A percentile compares a stretch with the other conserved stretches of the same genome.
Conservation (phyloP, 2,797 vertebrate species). For the Danio choprae region DNA sequence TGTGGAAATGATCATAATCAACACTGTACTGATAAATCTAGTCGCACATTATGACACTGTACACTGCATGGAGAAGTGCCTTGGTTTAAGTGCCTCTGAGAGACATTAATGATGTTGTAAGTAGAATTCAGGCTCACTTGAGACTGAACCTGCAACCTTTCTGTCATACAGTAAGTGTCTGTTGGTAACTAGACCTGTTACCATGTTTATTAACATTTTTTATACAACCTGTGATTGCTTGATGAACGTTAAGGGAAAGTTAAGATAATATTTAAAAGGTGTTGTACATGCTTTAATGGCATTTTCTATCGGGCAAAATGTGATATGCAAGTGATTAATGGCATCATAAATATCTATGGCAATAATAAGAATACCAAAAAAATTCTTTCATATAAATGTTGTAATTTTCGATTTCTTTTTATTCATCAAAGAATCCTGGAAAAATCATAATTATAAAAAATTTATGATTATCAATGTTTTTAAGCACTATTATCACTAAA, state of each 20-base stretch:
- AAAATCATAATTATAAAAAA: too few species aligned
- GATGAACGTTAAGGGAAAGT: not conserved
- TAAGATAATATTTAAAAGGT: not conserved
- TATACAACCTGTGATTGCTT: not conserved
- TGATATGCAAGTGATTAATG: not conserved
- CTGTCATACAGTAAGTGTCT: not conserved
- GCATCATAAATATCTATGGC: not conserved
- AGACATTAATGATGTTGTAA: not conserved
- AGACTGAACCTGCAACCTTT: not conserved
- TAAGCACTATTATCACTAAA: not conserved
- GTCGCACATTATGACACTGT: not conserved
- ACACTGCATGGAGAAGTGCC: not conserved
- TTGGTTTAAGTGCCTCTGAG: not conserved
- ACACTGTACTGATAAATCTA: not conserved
- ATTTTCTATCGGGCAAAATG: not conserved
- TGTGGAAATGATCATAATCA: too few species aligned
- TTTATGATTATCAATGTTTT: not conserved
- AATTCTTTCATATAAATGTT: not conserved
- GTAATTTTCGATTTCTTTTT: too few species aligned
- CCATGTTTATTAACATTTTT: not conserved
- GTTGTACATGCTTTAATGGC: not conserved
- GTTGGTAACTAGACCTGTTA: not conserved
- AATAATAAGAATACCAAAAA: not conserved
- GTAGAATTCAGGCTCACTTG: not conserved
- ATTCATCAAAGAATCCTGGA: not conserved